These are phyloP conservation scores for Scaeva pyrastri DNA, from an alignment of 2,888 invertebrate species.

Conservation along the genomic window DNA sequence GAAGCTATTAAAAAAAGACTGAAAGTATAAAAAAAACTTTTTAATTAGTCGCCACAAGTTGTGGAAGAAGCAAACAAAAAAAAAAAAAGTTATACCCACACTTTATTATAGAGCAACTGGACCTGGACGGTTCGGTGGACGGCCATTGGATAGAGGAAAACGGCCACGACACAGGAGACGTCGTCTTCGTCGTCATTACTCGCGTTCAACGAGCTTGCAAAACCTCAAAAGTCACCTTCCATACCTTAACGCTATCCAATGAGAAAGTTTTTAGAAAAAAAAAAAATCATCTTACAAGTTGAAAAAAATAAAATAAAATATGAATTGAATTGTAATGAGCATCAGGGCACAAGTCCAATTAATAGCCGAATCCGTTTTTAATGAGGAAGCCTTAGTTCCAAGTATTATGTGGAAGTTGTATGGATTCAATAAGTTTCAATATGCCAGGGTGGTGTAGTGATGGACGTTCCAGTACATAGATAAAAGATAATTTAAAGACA, in stretches of 20 bases:
- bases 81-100: constrained; percentile 25
- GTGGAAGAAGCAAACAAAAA: constrained; percentile 19
- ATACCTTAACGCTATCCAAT: constrained; percentile 13
- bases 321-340: constrained; percentile 57
- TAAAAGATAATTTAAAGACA: too few species aligned
- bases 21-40: constrained; percentile 70
- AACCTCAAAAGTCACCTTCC: constrained; percentile 59
- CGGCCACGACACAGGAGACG: background rate
- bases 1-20: constrained; percentile 69
- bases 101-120: constrained; percentile 1
- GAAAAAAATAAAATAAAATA: background rate
- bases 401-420: constrained; percentile 27
- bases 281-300: constrained; percentile 3
- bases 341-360: constrained; percentile 42
- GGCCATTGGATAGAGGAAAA: constrained; percentile 66
- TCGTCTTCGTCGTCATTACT: constrained; percentile 6
- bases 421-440: constrained; percentile 47
- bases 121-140: background rate
- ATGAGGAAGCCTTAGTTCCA: constrained; percentile 48
- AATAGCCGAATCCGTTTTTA: constrained; percentile 65
- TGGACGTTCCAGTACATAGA: too few species aligned
- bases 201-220: constrained; percentile 20
- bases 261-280: constrained; percentile 40
- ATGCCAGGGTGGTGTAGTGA: background rate
- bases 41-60: constrained; percentile 76